phyloP scores from a whole-genome alignment of 1,140 invertebrate genomes.

The Tachypleus tridentatus region DNA sequence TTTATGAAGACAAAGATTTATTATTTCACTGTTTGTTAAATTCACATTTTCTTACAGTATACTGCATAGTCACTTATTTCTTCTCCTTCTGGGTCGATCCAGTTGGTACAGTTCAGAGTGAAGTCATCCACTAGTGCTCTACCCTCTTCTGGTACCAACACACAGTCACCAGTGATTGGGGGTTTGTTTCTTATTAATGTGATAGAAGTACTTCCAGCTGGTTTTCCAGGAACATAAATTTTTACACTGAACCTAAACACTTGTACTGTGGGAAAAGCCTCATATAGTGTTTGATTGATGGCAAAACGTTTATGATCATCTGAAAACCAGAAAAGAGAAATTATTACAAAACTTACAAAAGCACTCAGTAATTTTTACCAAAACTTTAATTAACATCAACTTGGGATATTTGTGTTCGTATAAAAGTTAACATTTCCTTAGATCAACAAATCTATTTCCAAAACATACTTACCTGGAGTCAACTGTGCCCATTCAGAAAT shows the following conservation, averaged over 20 bases:
- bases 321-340: constrained; percentile 5
- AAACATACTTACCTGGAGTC: too few relatives aligned
- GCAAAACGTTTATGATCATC: constrained; percentile 12
- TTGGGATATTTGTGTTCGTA: too few relatives aligned
- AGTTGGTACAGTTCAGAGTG: constrained; percentile 5
- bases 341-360: not conserved
- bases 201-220: constrained; percentile 6
- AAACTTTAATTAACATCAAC: too few relatives aligned
- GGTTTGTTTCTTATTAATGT: constrained; percentile 11
- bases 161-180: constrained; percentile 12
- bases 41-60: constrained; percentile 4
- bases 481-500: too few relatives aligned
- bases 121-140: constrained; percentile 12
- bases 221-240: not conserved
- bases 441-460: too few relatives aligned
- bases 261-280: constrained; percentile 2
- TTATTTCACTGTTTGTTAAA: too few relatives aligned
- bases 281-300: constrained; percentile 12
- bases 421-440: too few relatives aligned
- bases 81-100: constrained; percentile 12
- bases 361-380: too few relatives aligned
- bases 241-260: constrained; percentile 7
- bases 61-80: constrained; percentile 13
- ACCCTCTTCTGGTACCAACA: constrained; percentile 3
- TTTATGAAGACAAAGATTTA: too few relatives aligned